phyloP scores from a whole-genome alignment of 2,888 invertebrate genomes.

The Agrochola macilenta region DNA sequence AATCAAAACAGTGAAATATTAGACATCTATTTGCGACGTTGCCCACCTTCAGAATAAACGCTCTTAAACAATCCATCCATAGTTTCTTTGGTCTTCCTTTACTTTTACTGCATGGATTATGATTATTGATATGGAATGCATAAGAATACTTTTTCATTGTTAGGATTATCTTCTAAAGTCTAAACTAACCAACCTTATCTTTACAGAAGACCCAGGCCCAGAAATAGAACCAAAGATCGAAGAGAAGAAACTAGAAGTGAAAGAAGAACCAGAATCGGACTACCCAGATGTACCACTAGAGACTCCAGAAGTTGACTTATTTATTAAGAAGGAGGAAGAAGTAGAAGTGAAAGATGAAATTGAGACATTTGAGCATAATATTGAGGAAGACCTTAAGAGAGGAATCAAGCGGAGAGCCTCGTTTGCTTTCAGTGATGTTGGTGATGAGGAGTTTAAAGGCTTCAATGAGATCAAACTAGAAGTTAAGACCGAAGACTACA shows the following conservation, averaged over 20 bases:
- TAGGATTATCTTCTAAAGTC: not conserved
- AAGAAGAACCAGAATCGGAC: slow-evolving; percentile 53
- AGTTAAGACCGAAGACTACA: slow-evolving; percentile 74
- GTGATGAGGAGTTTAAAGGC: slow-evolving; percentile 81
- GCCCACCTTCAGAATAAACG: too few species aligned
- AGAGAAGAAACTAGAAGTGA: slow-evolving; percentile 23
- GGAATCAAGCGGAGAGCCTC: slow-evolving; percentile 85
- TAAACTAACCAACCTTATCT: not conserved
- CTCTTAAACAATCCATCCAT: not conserved
- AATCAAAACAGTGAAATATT: too few species aligned
- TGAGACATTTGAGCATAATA: slow-evolving; percentile 52
- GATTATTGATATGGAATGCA: not conserved
- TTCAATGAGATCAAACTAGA: slow-evolving; percentile 77
- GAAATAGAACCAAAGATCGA: slow-evolving; percentile 27
- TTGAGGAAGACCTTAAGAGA: slow-evolving; percentile 69
- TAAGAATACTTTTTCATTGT: not conserved
- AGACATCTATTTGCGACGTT: too few species aligned
- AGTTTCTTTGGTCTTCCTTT: not conserved
- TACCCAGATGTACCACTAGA: slow-evolving; percentile 41
- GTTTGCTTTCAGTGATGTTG: slow-evolving; percentile 79
- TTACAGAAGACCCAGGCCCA: slow-evolving; percentile 59
- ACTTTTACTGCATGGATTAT: not conserved
- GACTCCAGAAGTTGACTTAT: not conserved
- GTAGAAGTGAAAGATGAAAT: slow-evolving; percentile 37
- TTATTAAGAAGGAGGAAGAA: slow-evolving; percentile 55